A percentile compares a stretch with the other conserved stretches of the same genome.
phyloP scores from a whole-genome alignment of 2,797 vertebrate genomes.

The Falco columbarius region DNA sequence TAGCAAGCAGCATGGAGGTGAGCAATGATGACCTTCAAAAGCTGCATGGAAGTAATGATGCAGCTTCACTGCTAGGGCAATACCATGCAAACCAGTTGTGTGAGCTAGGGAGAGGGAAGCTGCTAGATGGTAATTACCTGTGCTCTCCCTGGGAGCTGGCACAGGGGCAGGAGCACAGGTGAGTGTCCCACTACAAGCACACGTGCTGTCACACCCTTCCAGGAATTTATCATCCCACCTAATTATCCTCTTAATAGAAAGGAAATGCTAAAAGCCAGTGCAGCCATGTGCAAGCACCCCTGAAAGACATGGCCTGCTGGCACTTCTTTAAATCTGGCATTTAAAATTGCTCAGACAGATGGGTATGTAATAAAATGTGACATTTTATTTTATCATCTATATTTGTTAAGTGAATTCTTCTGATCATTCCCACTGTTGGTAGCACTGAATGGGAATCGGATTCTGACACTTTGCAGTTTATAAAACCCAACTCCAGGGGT shows the following conservation, averaged over 20 bases:
- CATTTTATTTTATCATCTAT: conserved; percentile 75
- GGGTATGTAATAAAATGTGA: conserved; percentile 78
- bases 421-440: conserved; percentile 52
- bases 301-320: conserved; percentile 48
- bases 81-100: background rate
- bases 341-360: conserved; percentile 75
- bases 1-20: background rate
- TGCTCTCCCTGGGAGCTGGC: background rate
- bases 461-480: background rate
- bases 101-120: background rate
- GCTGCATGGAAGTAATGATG: background rate
- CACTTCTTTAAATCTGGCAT: conserved; percentile 70
- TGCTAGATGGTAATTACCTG: background rate
- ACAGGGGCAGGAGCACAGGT: background rate
- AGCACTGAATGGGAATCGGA: conserved; percentile 9
- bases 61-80: background rate
- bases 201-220: background rate
- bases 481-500: conserved; percentile 9
- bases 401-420: conserved; percentile 73
- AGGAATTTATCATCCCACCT: background rate
- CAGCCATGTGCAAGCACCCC: background rate
- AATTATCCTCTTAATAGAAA: conserved; percentile 12
- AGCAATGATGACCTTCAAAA: background rate
- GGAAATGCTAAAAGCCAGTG: background rate
- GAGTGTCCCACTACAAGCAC: background rate